Evolutionary conservation across 2,113 vertebrate species (phyloP).

Genomic region (Passer domesticus): DNA sequence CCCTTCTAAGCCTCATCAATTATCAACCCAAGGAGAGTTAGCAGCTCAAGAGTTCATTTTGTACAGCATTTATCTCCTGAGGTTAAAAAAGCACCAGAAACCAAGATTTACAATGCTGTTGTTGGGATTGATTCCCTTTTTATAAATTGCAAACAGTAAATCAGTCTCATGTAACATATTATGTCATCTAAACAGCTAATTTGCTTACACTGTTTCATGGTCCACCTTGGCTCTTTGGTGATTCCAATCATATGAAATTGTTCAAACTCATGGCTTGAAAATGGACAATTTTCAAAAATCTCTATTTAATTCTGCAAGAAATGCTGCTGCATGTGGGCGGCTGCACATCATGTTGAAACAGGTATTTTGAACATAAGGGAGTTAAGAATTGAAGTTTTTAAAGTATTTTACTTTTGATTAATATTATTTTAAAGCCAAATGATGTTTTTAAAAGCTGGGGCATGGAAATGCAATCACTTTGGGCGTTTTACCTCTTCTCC

Average conservation of each 20-base stretch:
- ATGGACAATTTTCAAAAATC: neutral
- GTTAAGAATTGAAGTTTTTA: neutral
- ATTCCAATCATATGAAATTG: neutral
- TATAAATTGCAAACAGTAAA: neutral
- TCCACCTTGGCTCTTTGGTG: neutral
- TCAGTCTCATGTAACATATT: neutral
- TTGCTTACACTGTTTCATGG: neutral
- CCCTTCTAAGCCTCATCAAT: neutral
- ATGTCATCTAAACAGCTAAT: neutral
- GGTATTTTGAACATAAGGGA: neutral
- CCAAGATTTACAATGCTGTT: neutral
- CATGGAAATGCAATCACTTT: neutral
- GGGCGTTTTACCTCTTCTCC: neutral
- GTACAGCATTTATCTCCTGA: neutral
- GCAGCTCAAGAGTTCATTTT: neutral
- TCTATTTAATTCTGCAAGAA: neutral
- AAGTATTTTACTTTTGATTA: neutral
- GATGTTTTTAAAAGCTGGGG: neutral
- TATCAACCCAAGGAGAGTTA: neutral
- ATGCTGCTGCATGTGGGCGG: neutral
- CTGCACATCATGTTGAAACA: neutral
- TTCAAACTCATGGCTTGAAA: neutral
- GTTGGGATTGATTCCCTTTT: neutral
- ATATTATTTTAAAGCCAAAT: neutral
- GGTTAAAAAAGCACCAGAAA: neutral